Evolutionary conservation across 2,888 invertebrate genomes (phyloP).

Genomic region (Trisateles emortualis): DNA sequence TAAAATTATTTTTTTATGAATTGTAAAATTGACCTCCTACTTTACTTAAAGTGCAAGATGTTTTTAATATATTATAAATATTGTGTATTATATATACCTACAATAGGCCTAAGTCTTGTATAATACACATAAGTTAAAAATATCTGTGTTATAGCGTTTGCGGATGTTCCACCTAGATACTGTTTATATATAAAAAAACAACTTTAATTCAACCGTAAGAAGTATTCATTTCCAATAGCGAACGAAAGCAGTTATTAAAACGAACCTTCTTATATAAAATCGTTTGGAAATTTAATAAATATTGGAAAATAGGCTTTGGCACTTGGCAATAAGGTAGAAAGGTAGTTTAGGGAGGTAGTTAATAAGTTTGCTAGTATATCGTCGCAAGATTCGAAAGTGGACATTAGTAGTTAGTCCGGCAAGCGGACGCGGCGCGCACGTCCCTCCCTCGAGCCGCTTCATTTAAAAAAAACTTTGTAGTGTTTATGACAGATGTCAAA

Average conservation of each 20-base stretch:
- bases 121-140: conserved; percentile 42
- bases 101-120: conserved; percentile 22
- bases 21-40: no score
- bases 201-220: conserved; percentile 7
- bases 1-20: no score
- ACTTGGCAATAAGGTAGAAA: conserved; percentile 20
- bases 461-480: conserved; percentile 42
- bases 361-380: conserved; percentile 23
- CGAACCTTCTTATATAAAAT: conserved; percentile 6
- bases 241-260: conserved; percentile 37
- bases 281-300: background rate
- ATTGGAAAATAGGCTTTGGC: conserved; percentile 5
- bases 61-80: background rate
- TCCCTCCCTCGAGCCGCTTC: conserved; percentile 35
- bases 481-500: conserved; percentile 65
- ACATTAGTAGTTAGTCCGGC: conserved; percentile 60
- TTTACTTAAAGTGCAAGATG: no score
- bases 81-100: background rate
- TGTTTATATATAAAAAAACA: conserved; percentile 10
- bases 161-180: conserved; percentile 47
- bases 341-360: conserved; percentile 11
- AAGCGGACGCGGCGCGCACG: conserved; percentile 56
- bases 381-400: conserved; percentile 73
- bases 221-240: conserved; percentile 19
- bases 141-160: conserved; percentile 42